Evolutionary conservation across 2,797 vertebrate genomes (phyloP), one percentile per base, ranked within the genome.

Genomic region (Typhlichthys subterraneus): DNA sequence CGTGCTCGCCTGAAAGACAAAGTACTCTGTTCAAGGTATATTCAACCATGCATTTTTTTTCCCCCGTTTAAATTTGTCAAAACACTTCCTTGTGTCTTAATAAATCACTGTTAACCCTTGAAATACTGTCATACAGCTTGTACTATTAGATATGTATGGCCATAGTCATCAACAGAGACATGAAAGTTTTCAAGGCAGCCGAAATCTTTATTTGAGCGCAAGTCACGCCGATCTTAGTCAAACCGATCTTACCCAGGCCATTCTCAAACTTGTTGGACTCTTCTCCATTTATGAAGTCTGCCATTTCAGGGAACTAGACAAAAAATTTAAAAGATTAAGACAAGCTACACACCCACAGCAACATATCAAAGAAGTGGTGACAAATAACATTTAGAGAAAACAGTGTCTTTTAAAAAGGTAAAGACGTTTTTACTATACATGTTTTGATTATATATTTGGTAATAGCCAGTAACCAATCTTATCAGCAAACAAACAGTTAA

Each of bases 201-300:
- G 6, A 38, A 38, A 38, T 38, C 33, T 2, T 38, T 38, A 38
- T 38, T 38, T 38, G 4, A 38, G 33, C 33, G 6, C 8, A 38
- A 38, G 8, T n/a, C 12, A 10, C 12, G 2, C n/a, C 12, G n/a
- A 46, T 53, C 53, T 87, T 88, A 94, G 45, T 65, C 55, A 49
- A 2, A 4, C n/a, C 13, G 14, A 46, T 53, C 53, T 87, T 88
- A 94, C 93, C 93, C 29, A 92, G 91, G 17, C 92, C 92, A 29
- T 94, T 94, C 76, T 94, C 91, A 89, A 94, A 94, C 74, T 91
- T 94, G 86, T 94, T 94, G 29, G 93, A 94, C 76, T 94, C 93
- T 65, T 94, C 93, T 79, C 93, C 93, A 3, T 89, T 85, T 72
- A 94, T 94, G 79, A 91, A 92, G 53, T 69, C 87, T 2, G 13